Conservation (phyloP, 2,797 vertebrate genomes). For the Anguilla obscura region DNA sequence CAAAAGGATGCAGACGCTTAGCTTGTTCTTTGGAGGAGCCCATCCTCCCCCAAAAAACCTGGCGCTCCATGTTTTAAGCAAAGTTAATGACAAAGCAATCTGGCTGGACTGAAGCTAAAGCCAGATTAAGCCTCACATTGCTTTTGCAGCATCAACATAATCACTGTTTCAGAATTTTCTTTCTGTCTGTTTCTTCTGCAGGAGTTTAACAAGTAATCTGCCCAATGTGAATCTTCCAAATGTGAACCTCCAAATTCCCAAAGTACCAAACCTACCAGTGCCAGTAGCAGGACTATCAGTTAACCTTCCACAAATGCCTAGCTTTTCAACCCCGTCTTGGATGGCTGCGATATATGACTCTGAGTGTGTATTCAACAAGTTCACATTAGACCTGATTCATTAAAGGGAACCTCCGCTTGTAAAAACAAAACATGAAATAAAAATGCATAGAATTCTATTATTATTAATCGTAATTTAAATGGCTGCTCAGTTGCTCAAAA, state of each 20-base stretch:
- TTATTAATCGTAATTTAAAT: neutral
- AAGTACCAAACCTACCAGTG: conserved; percentile 99
- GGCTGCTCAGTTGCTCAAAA: neutral
- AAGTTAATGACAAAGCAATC: neutral
- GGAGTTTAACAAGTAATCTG: conserved; percentile 99
- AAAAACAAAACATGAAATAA: neutral
- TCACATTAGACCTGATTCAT: conserved; percentile 88
- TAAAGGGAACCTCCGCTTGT: neutral
- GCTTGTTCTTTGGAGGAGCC: no score
- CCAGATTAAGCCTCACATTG: conserved; percentile 76
- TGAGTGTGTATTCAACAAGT: conserved; percentile 99
- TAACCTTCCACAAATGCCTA: conserved; percentile 99
- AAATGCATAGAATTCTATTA: neutral
- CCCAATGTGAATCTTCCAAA: conserved; percentile 99
- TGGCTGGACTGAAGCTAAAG: neutral
- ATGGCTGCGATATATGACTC: conserved; percentile 99
- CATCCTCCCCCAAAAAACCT: no score
- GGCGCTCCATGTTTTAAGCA: neutral
- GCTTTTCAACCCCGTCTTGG: conserved; percentile 99
- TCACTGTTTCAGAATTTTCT: conserved; percentile 98
- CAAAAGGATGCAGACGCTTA: no score
- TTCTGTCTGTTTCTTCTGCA: conserved; percentile 99
- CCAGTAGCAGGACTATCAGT: conserved; percentile 91
- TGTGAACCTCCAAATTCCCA: conserved; percentile 99
- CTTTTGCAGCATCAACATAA: conserved; percentile 90